These are phyloP conservation scores for Fistularia tabacaria DNA, from an alignment of 2,797 vertebrate species.

Conservation along the genomic window DNA sequence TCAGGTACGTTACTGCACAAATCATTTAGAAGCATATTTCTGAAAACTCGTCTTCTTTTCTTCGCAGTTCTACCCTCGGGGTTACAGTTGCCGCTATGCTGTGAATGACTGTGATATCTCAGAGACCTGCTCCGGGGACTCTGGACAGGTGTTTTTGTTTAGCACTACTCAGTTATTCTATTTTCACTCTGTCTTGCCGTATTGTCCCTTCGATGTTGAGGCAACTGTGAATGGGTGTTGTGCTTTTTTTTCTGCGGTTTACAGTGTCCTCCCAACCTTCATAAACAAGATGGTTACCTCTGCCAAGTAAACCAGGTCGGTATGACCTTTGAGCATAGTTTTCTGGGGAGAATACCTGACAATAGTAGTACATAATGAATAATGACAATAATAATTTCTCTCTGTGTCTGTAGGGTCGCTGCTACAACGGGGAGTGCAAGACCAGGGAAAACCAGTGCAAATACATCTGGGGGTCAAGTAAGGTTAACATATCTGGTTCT, in stretches of 20 bases:
- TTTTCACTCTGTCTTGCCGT: too few species aligned
- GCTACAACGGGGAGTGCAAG: slow-evolving; percentile 96
- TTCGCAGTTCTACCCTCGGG: slow-evolving; percentile 88
- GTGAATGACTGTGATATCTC: slow-evolving; percentile 97
- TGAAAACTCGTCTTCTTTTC: slow-evolving; percentile 14
- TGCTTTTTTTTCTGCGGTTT: slow-evolving; percentile 24
- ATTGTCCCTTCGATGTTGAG: too few species aligned
- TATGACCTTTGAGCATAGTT: background rate
- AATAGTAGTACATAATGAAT: background rate
- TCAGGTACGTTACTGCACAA: too few species aligned
- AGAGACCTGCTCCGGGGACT: slow-evolving; percentile 94
- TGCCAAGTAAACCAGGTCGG: slow-evolving; percentile 92
- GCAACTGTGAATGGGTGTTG: too few species aligned
- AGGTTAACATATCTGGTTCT: slow-evolving; percentile 55
- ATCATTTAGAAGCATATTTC: too few species aligned
- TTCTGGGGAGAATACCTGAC: background rate
- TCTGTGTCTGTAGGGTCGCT: slow-evolving; percentile 84
- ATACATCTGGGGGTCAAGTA: slow-evolving; percentile 97
- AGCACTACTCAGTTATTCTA: background rate
- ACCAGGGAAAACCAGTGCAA: slow-evolving; percentile 97
- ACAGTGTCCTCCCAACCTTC: slow-evolving; percentile 96
- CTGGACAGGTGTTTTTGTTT: slow-evolving; percentile 83
- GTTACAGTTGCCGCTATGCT: slow-evolving; percentile 88
- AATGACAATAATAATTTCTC: background rate
- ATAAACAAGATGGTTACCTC: slow-evolving; percentile 94